Evolutionary conservation across 2,888 invertebrate species (phyloP), one percentile per base, ranked within the genome.

Genomic region (Caenorhabditis sp.): DNA sequence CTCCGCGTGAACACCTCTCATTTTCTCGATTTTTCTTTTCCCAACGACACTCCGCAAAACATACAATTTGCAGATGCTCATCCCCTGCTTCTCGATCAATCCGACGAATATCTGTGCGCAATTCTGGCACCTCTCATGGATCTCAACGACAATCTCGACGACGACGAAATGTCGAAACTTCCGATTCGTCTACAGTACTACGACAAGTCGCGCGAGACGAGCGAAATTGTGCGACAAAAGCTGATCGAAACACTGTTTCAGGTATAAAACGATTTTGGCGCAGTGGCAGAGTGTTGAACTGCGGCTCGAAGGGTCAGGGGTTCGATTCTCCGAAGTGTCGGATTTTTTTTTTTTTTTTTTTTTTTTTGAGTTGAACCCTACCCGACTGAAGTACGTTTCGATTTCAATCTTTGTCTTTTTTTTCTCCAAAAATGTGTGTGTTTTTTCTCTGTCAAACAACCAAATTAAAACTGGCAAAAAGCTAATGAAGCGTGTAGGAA

Each of bases 31-130:
- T n/a, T n/a, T n/a, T n/a, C n/a, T n/a, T n/a, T n/a, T n/a, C n/a
- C n/a, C n/a, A n/a, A n/a, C n/a, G n/a, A n/a, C n/a, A n/a, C n/a
- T n/a, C n/a, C n/a, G n/a, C n/a, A n/a, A n/a, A n/a, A n/a, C n/a
- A n/a, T n/a, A n/a, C n/a, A n/a, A n/a, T n/a, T n/a, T n/a, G n/a
- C 69, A 84, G 84, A 70, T 26, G 71, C 82, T 5, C 84, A 84
- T 66, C 74, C 54, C 10, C 19, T 58, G 10, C 71, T 84, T 14
- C 81, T 84, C 43, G 77, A 76, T 61, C 62, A 72, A 6, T 72
- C 70, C n/a, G 83, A 84, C 53, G 78, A 77, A 51, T 81, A 81
- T 71, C 73, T 84, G 51, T 68, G 72, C 10, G 69, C 84, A 1
- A 55, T 84, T 14, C 66, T 84, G 49, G 71, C 76, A 31, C 83